A percentile compares a stretch with the other conserved stretches of the same genome.
These are phyloP conservation scores for Drosophila mettleri DNA, from an alignment of 2,888 invertebrate genomes.

Conservation along the genomic window DNA sequence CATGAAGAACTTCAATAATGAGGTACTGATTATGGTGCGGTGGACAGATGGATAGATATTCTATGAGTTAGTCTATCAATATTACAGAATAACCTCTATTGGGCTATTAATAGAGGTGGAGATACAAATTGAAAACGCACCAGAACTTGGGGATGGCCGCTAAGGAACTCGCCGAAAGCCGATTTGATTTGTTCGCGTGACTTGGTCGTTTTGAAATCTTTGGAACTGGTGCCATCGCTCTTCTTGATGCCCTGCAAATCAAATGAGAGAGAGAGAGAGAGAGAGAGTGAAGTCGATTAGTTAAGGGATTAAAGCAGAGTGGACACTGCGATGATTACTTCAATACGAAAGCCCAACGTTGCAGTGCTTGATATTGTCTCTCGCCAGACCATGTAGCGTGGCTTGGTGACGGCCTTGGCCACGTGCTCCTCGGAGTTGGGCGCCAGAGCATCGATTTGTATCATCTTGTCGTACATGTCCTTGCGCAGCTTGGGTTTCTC, in stretches of 20 bases:
- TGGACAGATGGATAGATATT: neutral
- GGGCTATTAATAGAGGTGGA: neutral
- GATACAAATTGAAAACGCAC: slow-evolving; percentile 86
- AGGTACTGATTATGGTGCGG: neutral
- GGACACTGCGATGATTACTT: slow-evolving; percentile 84
- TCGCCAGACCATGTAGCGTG: slow-evolving; percentile 97
- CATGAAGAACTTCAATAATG: too few relatives aligned
- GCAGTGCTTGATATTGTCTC: slow-evolving; percentile 99
- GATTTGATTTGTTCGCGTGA: slow-evolving; percentile 92
- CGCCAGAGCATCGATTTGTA: slow-evolving; percentile 95
- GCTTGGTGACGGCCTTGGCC: slow-evolving; percentile 96
- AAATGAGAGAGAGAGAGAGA: too few relatives aligned
- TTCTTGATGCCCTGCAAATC: slow-evolving; percentile 90
- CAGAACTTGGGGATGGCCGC: slow-evolving; percentile 91
- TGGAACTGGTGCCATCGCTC: slow-evolving; percentile 95
- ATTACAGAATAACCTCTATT: neutral
- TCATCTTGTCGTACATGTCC: slow-evolving; percentile 99
- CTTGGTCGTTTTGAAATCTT: slow-evolving; percentile 98
- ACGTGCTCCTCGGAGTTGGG: slow-evolving; percentile 96
- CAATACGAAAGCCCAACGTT: slow-evolving; percentile 97
- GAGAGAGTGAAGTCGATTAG: neutral
- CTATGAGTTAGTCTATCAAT: neutral
- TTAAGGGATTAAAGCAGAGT: neutral
- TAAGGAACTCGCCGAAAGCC: slow-evolving; percentile 92
- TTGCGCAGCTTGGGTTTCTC: slow-evolving; percentile 96